Percentiles rank a stretch among this genome's conserved stretches.
Evolutionary conservation across 2,888 invertebrate species (phyloP).

Genomic region (Eupeodes latifasciatus): DNA sequence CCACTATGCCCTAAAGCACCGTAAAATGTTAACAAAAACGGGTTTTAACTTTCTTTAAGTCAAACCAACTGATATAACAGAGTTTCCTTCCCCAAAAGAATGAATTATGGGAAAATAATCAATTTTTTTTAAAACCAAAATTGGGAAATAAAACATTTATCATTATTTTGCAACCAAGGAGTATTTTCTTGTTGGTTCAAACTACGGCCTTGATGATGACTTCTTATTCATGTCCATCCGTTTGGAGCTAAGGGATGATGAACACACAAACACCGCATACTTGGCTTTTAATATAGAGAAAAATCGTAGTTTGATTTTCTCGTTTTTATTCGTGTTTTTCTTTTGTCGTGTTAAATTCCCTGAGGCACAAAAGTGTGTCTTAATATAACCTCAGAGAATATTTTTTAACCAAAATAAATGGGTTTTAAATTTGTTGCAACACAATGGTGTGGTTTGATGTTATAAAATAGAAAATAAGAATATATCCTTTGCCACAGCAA

Average conservation of each 20-base stretch:
- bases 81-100: background rate
- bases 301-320: slow-evolving; percentile 31
- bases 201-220: slow-evolving; percentile 39
- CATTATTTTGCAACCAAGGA: slow-evolving; percentile 63
- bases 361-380: slow-evolving; percentile 66
- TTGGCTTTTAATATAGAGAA: background rate
- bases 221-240: slow-evolving; percentile 16
- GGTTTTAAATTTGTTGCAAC: slow-evolving; percentile 83
- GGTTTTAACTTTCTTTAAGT: too few relatives aligned
- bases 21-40: background rate
- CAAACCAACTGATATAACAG: background rate
- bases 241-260: slow-evolving; percentile 44
- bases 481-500: slow-evolving; percentile 6
- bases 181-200: slow-evolving; percentile 46
- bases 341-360: background rate
- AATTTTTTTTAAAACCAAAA: slow-evolving; percentile 17
- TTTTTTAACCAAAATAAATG: slow-evolving; percentile 83
- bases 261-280: background rate
- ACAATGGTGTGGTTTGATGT: slow-evolving; percentile 66
- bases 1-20: too few relatives aligned
- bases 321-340: background rate
- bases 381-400: slow-evolving; percentile 79
- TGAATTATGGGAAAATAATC: background rate
- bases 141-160: slow-evolving; percentile 70
- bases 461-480: slow-evolving; percentile 14